Percentiles rank a stretch among this genome's conserved stretches.
Conservation (phyloP, 30 jellyfish, hydroid and myxozoan genomes). For the Pseudorhiza aurosa region DNA sequence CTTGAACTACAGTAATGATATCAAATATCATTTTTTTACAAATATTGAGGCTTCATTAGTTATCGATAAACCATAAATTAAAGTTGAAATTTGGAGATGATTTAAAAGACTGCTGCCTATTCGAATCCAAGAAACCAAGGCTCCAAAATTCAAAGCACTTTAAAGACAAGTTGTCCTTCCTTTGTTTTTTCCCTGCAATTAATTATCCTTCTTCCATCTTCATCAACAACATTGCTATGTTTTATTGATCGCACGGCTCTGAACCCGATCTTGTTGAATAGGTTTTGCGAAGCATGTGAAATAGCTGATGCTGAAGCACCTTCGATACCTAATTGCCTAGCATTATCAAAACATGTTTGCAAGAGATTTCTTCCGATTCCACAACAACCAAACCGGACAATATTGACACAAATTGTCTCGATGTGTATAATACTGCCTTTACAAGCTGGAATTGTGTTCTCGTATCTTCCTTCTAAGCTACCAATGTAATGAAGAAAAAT, state of each 20-base stretch:
- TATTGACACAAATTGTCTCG: conserved; percentile 25
- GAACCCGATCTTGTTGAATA: neutral
- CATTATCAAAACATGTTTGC: neutral
- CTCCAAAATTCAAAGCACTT: too few species aligned
- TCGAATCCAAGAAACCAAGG: too few species aligned
- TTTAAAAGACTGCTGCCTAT: too few species aligned
- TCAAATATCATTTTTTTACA: too few species aligned
- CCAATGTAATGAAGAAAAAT: neutral
- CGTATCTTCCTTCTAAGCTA: neutral
- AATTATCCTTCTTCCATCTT: conserved; percentile 7
- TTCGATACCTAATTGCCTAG: neutral
- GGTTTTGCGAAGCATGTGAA: conserved; percentile 7
- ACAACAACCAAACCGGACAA: neutral
- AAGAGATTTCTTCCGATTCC: neutral
- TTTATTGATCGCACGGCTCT: neutral
- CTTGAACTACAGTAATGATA: too few species aligned
- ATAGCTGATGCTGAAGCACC: conserved; percentile 6
- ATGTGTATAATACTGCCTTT: neutral
- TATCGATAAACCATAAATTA: too few species aligned
- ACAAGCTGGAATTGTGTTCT: neutral
- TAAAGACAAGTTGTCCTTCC: conserved; percentile 19
- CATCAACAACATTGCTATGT: conserved; percentile 2
- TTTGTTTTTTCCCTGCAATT: conserved; percentile 16
- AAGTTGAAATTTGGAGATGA: too few species aligned
- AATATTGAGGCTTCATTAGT: too few species aligned